Base-by-base conservation (phyloP, 2,113 vertebrate species). In the Stercorarius parasiticus region DNA sequence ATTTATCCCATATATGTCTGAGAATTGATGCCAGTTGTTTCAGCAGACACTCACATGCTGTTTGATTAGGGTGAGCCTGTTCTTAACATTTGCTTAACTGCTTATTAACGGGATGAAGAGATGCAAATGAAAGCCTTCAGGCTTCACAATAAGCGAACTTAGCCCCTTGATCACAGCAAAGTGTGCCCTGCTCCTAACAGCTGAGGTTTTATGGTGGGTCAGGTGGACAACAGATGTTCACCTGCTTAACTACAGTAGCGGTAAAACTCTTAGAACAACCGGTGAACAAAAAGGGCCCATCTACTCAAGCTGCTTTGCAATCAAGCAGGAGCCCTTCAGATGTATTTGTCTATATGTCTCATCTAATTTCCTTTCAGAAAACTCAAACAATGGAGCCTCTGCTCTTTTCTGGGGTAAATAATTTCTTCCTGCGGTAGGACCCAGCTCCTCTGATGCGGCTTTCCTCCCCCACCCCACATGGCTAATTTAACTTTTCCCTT, bases 141-240 rank as follows among this genome's bases (percentile, higher is more conserved):
- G n/a, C 88, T 82, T 72, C 65, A 79, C 43, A 49, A 26, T 6
- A 76, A 70, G 66, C 45, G 73, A 64, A 65, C 30, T 87, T 92
- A 1, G 0, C 78, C 40, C 78, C 88, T 92, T 87, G 86, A 72
- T 96, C 89, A 79, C 53, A 58, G 42, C 0, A 0, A 49, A 70
- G 58, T 29, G 13, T 50, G 73, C 85, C 56, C 58, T 72, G 58
- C 38, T 89, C 58, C 62, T 85, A 58, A 87, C 45, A 82, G 73
- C 34, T 73, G 70, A 42, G 47, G 62, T 74, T 96, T 97, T 94
- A 61, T 45, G 80, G 62, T 58, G 47, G n/a, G 22, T 93, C 94
- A 95, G 83, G 62, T 87, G 93, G 95, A 43, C 32, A 1, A 34
- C 95, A 97, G 93, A 97, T 94, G 95, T 94, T 97, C 94, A 93